These are phyloP conservation scores for Doris montereyensis DNA, from an alignment of 2,888 invertebrate species.

Conservation along the genomic window DNA sequence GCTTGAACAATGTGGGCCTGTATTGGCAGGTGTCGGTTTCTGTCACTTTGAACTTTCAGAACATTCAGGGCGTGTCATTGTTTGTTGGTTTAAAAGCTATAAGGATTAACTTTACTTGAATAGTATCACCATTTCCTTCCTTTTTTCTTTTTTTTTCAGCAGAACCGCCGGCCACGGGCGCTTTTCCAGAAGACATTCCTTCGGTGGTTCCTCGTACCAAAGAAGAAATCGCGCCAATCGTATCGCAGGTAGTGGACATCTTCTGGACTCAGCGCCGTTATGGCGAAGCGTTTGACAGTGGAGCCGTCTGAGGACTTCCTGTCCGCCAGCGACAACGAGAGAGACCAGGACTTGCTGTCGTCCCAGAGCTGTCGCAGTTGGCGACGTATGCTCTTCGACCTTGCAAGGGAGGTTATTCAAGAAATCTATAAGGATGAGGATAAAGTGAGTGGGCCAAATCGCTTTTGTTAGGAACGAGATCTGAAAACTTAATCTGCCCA, in stretches of 20 bases:
- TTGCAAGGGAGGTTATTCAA: slow-evolving; percentile 69
- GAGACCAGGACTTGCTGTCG: slow-evolving; percentile 6
- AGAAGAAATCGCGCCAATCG: slow-evolving; percentile 59
- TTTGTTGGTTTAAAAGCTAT: too few relatives aligned
- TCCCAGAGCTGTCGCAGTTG: slow-evolving; percentile 62
- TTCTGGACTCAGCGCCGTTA: slow-evolving; percentile 64
- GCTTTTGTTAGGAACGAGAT: too few relatives aligned
- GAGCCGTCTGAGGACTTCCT: slow-evolving; percentile 56
- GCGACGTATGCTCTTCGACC: slow-evolving; percentile 69
- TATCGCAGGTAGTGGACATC: slow-evolving; percentile 61
- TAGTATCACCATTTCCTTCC: background rate
- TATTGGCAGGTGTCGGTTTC: too few relatives aligned
- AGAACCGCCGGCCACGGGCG: background rate
- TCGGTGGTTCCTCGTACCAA: slow-evolving; percentile 63
- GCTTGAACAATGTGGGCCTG: too few relatives aligned
- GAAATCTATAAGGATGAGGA: slow-evolving; percentile 67
- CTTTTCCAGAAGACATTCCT: slow-evolving; percentile 2
- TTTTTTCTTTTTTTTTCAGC: too few relatives aligned
- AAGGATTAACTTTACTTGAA: too few relatives aligned
- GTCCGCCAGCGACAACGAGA: slow-evolving; percentile 43
- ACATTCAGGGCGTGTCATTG: too few relatives aligned
- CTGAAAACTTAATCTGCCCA: too few relatives aligned
- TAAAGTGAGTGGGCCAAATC: too few relatives aligned
- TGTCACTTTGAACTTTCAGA: too few relatives aligned
- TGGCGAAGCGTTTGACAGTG: slow-evolving; percentile 60